Percentiles rank a stretch among this genome's conserved stretches.
Evolutionary conservation across 2,888 invertebrate genomes (phyloP).

Genomic region (Anthoptus insignis): DNA sequence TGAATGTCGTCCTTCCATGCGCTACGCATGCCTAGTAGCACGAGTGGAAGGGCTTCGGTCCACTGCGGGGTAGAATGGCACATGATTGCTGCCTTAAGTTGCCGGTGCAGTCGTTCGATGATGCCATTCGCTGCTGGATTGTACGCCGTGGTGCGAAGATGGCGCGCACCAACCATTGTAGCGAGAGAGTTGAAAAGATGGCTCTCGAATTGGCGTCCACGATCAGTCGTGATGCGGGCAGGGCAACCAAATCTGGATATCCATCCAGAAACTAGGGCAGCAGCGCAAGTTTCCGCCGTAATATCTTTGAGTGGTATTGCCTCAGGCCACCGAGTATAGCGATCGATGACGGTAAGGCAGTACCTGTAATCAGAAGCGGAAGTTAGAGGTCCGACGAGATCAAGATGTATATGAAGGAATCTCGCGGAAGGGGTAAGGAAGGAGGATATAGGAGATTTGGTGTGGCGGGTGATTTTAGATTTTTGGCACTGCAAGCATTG

Average conservation of each 20-base stretch:
- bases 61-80: conserved; percentile 46
- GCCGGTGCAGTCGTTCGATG: conserved; percentile 31
- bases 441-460: conserved; percentile 45
- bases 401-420: conserved; percentile 59
- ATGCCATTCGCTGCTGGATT: conserved; percentile 46
- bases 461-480: conserved; percentile 56
- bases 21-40: conserved; percentile 29
- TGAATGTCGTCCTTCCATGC: conserved; percentile 43
- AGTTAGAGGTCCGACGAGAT: conserved; percentile 52
- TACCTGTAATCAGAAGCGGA: conserved; percentile 41
- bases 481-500: conserved; percentile 57
- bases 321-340: conserved; percentile 58
- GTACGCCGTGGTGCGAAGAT: conserved; percentile 42
- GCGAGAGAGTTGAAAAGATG: conserved; percentile 45
- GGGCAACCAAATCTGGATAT: conserved; percentile 52
- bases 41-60: conserved; percentile 37
- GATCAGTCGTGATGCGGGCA: conserved; percentile 58
- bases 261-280: conserved; percentile 54
- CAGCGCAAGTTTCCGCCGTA: conserved; percentile 62
- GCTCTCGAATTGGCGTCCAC: conserved; percentile 48
- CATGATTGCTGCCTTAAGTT: conserved; percentile 52
- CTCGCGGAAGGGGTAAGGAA: conserved; percentile 49
- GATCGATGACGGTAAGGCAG: conserved; percentile 57
- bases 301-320: conserved; percentile 49
- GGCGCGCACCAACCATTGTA: conserved; percentile 40